phyloP scores from a whole-genome alignment of 2,113 vertebrate species.

The Tauraco erythrolophus region DNA sequence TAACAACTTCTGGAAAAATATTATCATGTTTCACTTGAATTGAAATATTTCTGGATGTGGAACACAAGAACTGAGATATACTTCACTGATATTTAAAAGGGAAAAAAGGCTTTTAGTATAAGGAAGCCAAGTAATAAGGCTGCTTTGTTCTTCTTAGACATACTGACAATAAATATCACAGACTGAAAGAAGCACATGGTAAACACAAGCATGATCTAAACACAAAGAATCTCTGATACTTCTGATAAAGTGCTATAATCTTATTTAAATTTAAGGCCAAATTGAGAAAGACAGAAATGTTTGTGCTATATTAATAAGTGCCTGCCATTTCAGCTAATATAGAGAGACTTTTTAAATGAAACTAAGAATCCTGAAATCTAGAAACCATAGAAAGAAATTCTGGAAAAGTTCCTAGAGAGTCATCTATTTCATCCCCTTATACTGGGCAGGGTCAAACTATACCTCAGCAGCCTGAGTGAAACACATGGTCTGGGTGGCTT shows the following conservation, averaged over 20 bases:
- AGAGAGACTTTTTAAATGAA: neutral
- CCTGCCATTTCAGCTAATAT: neutral
- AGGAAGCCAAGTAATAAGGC: conserved; percentile 41
- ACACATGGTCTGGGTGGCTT: neutral
- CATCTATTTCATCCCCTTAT: neutral
- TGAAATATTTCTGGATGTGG: conserved; percentile 59
- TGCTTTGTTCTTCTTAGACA: conserved; percentile 67
- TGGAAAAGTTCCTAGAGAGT: neutral
- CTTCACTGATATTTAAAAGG: conserved; percentile 53
- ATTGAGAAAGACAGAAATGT: neutral
- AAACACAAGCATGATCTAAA: conserved; percentile 43
- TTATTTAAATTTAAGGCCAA: neutral
- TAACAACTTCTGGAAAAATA: conserved; percentile 48
- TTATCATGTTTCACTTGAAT: conserved; percentile 62
- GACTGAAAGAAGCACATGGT: conserved; percentile 23
- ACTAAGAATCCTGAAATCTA: neutral
- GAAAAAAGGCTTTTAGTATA: conserved; percentile 45
- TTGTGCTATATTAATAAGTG: neutral
- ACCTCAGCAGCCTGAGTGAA: neutral
- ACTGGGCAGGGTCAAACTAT: neutral
- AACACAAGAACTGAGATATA: conserved; percentile 50
- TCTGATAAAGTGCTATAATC: conserved; percentile 22
- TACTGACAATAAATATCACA: conserved; percentile 53
- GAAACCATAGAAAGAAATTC: neutral
- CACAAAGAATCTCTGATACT: conserved; percentile 1